Percentiles rank a stretch among this genome's conserved stretches.
Conservation (phyloP, 1,140 invertebrate species). For the Zaprionus nigranus region DNA sequence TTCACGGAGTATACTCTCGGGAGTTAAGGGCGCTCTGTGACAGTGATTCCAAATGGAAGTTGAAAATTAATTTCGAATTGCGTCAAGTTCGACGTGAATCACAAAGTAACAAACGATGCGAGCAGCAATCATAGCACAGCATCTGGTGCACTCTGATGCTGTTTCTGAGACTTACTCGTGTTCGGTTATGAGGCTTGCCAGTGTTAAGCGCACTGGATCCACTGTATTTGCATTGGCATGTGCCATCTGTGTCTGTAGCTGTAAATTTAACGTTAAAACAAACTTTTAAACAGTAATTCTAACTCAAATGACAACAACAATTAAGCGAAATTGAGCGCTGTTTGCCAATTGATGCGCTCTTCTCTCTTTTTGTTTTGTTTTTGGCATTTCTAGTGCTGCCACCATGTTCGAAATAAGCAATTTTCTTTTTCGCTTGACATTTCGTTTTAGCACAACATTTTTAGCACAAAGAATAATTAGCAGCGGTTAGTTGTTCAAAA, state of each 20-base stretch:
- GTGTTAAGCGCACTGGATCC: constrained; percentile 58
- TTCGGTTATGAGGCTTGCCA: constrained; percentile 56
- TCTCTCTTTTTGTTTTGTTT: constrained; percentile 19
- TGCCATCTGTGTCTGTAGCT: constrained; percentile 25
- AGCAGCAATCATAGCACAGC: too few relatives aligned
- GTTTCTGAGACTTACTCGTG: constrained; percentile 53
- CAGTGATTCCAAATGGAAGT: not conserved
- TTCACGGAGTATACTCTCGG: constrained; percentile 64
- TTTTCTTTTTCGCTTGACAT: not conserved
- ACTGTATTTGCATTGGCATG: constrained; percentile 32
- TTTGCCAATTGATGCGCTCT: constrained; percentile 27
- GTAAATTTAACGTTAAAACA: constrained; percentile 31
- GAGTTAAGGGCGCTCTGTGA: constrained; percentile 54
- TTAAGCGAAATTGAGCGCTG: constrained; percentile 36
- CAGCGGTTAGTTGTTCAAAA: not conserved
- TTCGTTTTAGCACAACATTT: constrained; percentile 4
- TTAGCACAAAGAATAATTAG: not conserved
- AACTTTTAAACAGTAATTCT: constrained; percentile 14
- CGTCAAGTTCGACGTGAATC: not conserved
- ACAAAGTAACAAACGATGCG: not conserved
- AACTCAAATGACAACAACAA: constrained; percentile 36
- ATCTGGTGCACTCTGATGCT: constrained; percentile 18
- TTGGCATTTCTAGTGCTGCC: constrained; percentile 22
- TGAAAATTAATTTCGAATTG: not conserved
- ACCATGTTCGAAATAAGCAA: constrained; percentile 4